phyloP scores from a whole-genome alignment of 2,888 invertebrate species.

The Meiosimyza decipiens region DNA sequence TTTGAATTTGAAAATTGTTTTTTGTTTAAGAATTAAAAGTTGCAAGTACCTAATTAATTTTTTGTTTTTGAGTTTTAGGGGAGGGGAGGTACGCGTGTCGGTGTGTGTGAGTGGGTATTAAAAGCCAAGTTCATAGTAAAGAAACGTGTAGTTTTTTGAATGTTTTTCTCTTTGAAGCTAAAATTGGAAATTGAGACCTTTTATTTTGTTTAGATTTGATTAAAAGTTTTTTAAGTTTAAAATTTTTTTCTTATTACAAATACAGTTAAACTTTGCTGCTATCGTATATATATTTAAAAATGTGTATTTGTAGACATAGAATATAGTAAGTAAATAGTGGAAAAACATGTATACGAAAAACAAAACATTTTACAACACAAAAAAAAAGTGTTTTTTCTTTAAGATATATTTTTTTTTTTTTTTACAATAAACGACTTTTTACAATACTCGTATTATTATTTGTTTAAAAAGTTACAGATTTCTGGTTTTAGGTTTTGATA shows the following conservation, averaged over 20 bases:
- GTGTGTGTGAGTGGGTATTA: conserved; percentile 7
- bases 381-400: conserved; percentile 23
- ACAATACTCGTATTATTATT: conserved; percentile 2
- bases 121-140: not conserved
- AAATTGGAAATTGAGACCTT: conserved; percentile 4
- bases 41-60: conserved; percentile 30
- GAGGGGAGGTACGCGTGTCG: conserved; percentile 21
- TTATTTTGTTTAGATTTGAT: not conserved
- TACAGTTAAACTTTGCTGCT: not conserved
- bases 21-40: conserved; percentile 41
- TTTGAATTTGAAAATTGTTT: not conserved
- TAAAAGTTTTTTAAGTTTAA: no score
- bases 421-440: conserved; percentile 18
- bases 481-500: conserved; percentile 37
- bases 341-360: conserved; percentile 3
- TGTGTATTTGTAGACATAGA: conserved; percentile 9
- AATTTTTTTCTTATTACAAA: not conserved
- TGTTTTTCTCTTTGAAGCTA: not conserved
- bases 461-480: conserved; percentile 19
- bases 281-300: not conserved
- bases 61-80: conserved; percentile 33
- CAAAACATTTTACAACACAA: conserved; percentile 20
- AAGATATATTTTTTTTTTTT: conserved; percentile 1
- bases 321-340: not conserved
- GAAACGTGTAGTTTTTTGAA: not conserved